Conservation (phyloP, 2,113 vertebrate genomes). For the Oreochromis tanganicae region DNA sequence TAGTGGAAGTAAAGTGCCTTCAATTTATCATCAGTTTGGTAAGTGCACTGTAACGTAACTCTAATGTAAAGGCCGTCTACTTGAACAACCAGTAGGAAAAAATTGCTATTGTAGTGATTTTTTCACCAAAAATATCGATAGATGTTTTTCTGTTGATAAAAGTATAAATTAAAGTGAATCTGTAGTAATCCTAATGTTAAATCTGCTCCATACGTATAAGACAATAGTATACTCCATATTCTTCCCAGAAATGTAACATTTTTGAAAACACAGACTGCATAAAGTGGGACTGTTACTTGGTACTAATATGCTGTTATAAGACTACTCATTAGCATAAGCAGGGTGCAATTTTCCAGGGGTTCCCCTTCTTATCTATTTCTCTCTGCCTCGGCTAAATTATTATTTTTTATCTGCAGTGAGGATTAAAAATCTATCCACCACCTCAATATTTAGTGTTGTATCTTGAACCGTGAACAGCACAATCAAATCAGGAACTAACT, state of each 20-base stretch:
- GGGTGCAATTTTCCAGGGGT: neutral
- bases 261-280: neutral
- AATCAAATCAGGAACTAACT: neutral
- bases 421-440: neutral
- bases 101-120: neutral
- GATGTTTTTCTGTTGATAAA: neutral
- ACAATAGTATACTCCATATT: neutral
- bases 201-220: neutral
- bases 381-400: neutral
- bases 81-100: neutral
- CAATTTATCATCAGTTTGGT: neutral
- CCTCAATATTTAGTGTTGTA: neutral
- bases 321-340: neutral
- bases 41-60: neutral
- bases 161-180: neutral
- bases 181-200: neutral
- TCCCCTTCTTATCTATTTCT: neutral
- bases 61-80: neutral
- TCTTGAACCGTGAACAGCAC: neutral
- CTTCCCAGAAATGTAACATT: neutral
- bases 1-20: neutral
- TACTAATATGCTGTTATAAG: neutral
- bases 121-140: neutral
- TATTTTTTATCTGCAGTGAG: neutral
- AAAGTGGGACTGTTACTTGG: neutral